Evolutionary conservation across 2,113 vertebrate genomes (phyloP).

Genomic region (Noctilio leporinus): DNA sequence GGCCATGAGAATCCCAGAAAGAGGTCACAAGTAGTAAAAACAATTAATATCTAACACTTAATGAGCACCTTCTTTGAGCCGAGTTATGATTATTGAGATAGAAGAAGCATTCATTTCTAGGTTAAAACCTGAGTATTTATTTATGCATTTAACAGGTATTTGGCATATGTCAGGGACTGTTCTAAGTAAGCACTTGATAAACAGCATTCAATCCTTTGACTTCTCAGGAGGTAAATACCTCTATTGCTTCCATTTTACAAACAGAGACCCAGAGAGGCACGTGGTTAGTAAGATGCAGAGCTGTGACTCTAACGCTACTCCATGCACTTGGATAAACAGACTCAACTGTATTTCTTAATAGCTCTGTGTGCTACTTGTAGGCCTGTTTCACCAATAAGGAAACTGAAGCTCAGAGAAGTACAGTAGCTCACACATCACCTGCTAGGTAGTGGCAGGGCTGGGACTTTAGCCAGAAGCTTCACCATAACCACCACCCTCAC

Average conservation of each 20-base stretch:
- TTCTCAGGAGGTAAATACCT: neutral
- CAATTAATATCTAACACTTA: neutral
- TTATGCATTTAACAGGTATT: neutral
- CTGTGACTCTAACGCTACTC: neutral
- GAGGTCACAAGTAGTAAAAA: neutral
- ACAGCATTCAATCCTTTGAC: neutral
- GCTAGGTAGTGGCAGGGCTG: neutral
- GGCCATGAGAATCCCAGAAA: neutral
- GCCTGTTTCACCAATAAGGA: neutral
- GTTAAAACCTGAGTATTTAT: neutral
- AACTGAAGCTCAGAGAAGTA: neutral
- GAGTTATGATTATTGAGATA: neutral
- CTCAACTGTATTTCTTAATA: neutral
- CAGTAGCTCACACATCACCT: neutral
- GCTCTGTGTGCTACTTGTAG: neutral
- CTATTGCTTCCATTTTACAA: neutral
- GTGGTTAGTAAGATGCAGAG: neutral
- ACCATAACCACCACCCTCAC: neutral
- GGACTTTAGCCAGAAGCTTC: neutral
- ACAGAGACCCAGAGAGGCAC: neutral
- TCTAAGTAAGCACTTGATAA: neutral
- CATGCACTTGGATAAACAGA: neutral
- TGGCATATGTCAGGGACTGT: neutral
- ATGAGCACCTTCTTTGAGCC: neutral
- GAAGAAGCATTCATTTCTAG: neutral